These are phyloP conservation scores for Solenopsis invicta DNA, from an alignment of 1,140 invertebrate genomes.

Conservation along the genomic window DNA sequence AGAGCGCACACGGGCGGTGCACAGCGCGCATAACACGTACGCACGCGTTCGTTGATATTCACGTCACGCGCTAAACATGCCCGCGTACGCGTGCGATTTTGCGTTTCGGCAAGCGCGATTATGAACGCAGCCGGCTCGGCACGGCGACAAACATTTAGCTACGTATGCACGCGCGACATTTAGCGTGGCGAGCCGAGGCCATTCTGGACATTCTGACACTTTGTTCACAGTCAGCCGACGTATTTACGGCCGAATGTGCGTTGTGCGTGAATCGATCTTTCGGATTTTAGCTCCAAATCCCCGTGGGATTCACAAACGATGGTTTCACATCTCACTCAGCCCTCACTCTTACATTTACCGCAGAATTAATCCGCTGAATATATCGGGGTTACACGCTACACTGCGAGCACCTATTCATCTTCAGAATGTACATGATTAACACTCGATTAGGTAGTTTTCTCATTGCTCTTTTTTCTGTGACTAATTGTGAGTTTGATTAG, in stretches of 20 bases:
- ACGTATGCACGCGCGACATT: conserved; percentile 25
- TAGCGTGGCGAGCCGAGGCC: neutral
- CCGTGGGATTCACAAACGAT: neutral
- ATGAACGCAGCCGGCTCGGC: conserved; percentile 14
- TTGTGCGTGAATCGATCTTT: neutral
- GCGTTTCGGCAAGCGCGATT: conserved; percentile 30
- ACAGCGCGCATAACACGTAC: conserved; percentile 3
- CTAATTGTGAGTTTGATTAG: too few species aligned
- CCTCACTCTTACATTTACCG: neutral
- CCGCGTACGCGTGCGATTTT: conserved; percentile 19
- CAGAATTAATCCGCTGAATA: too few species aligned
- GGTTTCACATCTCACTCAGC: neutral
- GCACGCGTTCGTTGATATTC: conserved; percentile 37
- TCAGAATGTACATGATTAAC: too few species aligned
- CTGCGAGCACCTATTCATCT: too few species aligned
- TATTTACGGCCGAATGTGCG: conserved; percentile 23
- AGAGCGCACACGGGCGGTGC: too few species aligned
- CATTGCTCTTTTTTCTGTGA: too few species aligned
- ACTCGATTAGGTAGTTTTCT: too few species aligned
- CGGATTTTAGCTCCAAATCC: neutral
- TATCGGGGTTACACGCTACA: neutral
- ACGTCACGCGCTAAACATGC: conserved; percentile 37
- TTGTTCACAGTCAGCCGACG: neutral
- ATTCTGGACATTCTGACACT: conserved; percentile 16
- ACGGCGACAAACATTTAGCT: conserved; percentile 38